Evolutionary conservation across 2,888 invertebrate species (phyloP), one percentile per base, ranked within the genome.

Genomic region (Choreutis nemorana): DNA sequence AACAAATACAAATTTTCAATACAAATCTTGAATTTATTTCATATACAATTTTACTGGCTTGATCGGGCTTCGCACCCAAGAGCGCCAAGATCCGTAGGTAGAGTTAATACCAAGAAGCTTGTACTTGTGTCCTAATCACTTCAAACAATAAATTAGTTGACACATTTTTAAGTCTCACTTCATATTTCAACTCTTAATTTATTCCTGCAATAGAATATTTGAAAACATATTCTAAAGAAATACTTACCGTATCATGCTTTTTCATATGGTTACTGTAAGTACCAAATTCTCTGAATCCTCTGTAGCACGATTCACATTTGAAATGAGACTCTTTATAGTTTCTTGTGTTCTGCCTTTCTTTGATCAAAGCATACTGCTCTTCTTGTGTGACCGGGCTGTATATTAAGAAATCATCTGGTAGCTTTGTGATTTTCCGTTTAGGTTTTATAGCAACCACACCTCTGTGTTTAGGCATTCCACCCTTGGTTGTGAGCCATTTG

Each of bases 171-270:
- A n/a, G n/a, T n/a, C n/a, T n/a, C n/a, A n/a, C n/a, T n/a, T n/a
- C n/a, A n/a, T n/a, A n/a, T n/a, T n/a, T n/a, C n/a, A n/a, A n/a
- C n/a, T n/a, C n/a, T n/a, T n/a, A n/a, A n/a, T n/a, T n/a, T n/a
- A n/a, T n/a, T n/a, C n/a, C n/a, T n/a, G n/a, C n/a, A n/a, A n/a
- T n/a, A n/a, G n/a, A n/a, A n/a, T n/a, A n/a, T n/a, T n/a, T n/a
- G n/a, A n/a, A n/a, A n/a, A n/a, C n/a, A 23, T 10, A n/a, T n/a
- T n/a, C n/a, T n/a, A n/a, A n/a, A 10, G 13, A 32, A 14, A 9
- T 29, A 50, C 63, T 60, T 33, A 75, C 77, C 34, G 73, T 63
- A 37, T 72, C 61, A 50, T 78, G 77, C 46, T 75, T 78, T 35
- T 50, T 61, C 70, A 77, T 68, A 36, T 78, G 77, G 16, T 71